Conservation (phyloP, 2,797 vertebrate species). For the Hypotaenidia philippensis region DNA sequence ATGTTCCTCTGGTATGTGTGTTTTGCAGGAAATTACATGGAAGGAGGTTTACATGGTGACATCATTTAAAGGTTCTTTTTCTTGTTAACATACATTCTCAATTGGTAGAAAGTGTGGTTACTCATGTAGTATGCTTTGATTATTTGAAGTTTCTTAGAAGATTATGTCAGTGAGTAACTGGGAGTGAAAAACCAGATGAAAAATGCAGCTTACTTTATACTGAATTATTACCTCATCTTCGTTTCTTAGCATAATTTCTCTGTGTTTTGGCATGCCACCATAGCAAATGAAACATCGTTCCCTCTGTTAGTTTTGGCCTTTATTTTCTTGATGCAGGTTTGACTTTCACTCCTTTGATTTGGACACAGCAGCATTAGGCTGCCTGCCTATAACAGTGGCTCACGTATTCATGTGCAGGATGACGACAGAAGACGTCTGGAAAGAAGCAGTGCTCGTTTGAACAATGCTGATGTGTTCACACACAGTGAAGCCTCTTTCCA, state of each 20-base stretch:
- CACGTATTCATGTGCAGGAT: rapidly evolving
- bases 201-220: background rate
- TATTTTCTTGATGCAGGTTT: background rate
- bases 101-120: background rate
- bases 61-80: background rate
- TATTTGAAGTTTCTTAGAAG: background rate
- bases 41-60: background rate
- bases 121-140: background rate
- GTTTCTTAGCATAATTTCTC: background rate
- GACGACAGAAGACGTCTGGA: background rate
- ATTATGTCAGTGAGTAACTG: background rate
- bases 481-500: background rate
- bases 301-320: background rate
- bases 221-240: background rate
- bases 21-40: background rate
- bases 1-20: background rate
- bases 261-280: background rate
- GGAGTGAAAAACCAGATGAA: background rate
- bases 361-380: background rate
- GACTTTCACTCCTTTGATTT: background rate
- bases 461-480: background rate
- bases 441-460: background rate
- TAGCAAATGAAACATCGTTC: background rate
- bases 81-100: conserved; percentile 10
- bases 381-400: background rate